Base-by-base conservation (phyloP, 2,113 vertebrate genomes). In the Podarcis muralis region DNA sequence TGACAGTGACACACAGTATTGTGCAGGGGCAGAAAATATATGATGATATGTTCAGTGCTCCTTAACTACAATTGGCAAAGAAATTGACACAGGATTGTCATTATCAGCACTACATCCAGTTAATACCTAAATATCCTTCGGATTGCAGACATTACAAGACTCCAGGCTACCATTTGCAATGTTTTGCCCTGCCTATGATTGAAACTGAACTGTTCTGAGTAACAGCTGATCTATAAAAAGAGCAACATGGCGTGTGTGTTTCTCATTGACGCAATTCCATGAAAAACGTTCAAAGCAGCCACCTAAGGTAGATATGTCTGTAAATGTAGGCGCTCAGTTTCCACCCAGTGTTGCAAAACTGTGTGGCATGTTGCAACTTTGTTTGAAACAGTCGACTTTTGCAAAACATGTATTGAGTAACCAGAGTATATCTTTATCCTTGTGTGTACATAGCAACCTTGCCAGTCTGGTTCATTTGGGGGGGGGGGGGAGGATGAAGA, bases 391-490 rank as follows among this genome's bases (percentile, higher is more conserved):
- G 91, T 68, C 95, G 86, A 93, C 84, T 92, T 88, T 94, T 93
- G 93, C 95, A 93, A 96, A 97, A 94, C 88, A 95, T 95, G 88
- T 94, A 91, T 96, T 97, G 96, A 92, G 96, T 92, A 95, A 97
- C 91, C 84, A 76, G 30, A 92, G 87, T 79, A 48, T 94, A 88
- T 95, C 94, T 93, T 96, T 96, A 89, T 92, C 91, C 95, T 91
- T 89, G 35, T 89, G 43, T 93, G 89, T 78, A 86, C 93, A 86
- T 93, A 96, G 93, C 91, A 95, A 92, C 86, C 91, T 95, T 95
- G 90, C 92, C 96, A 91, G 89, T 96, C 91, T 86, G 25, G 66
- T 92, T 86, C 90, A 94, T 83, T 76, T 1, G 40, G 40, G 6
- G 40, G 40, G 35, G 35, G 6, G 40, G 40, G 40, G 40, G 6